phyloP scores from a whole-genome alignment of 2,797 vertebrate genomes.

The Thaleichthys pacificus region DNA sequence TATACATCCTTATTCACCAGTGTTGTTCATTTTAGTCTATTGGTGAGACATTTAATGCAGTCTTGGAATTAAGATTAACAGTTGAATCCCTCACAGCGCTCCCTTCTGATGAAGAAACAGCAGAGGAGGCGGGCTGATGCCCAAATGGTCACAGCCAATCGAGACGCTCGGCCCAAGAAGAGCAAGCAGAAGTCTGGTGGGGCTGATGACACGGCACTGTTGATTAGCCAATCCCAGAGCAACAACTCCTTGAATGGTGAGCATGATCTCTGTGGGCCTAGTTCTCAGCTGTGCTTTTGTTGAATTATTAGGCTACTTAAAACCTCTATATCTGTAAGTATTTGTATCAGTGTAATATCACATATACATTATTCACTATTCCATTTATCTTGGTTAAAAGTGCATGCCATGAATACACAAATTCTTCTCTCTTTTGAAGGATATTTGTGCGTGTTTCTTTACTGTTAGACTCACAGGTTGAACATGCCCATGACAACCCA shows the following conservation, averaged over 20 bases:
- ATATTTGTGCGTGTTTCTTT: background rate
- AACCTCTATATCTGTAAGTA: too few relatives aligned
- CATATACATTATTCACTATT: too few relatives aligned
- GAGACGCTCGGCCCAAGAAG: slow-evolving; percentile 70
- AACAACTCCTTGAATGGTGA: slow-evolving; percentile 73
- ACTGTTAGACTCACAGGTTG: slow-evolving; percentile 62
- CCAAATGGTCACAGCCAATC: slow-evolving; percentile 86
- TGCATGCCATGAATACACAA: too few relatives aligned
- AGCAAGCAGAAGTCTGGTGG: slow-evolving; percentile 61
- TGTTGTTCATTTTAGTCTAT: background rate
- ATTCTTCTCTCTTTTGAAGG: too few relatives aligned
- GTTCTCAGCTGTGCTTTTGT: background rate
- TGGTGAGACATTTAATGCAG: slow-evolving; percentile 3
- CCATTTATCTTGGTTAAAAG: too few relatives aligned
- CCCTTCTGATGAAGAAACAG: slow-evolving; percentile 84
- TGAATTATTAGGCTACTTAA: too few relatives aligned
- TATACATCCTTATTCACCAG: background rate
- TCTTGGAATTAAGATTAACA: background rate
- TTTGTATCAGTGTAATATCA: too few relatives aligned
- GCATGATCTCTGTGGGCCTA: slow-evolving; percentile 17
- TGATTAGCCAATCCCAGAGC: slow-evolving; percentile 76
- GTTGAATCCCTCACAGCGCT: slow-evolving; percentile 64
- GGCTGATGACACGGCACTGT: slow-evolving; percentile 71
- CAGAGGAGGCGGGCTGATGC: slow-evolving; percentile 80
- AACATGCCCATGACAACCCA: slow-evolving; percentile 72